phyloP scores from a whole-genome alignment of 1,140 invertebrate species.

The Leucophenga varia region DNA sequence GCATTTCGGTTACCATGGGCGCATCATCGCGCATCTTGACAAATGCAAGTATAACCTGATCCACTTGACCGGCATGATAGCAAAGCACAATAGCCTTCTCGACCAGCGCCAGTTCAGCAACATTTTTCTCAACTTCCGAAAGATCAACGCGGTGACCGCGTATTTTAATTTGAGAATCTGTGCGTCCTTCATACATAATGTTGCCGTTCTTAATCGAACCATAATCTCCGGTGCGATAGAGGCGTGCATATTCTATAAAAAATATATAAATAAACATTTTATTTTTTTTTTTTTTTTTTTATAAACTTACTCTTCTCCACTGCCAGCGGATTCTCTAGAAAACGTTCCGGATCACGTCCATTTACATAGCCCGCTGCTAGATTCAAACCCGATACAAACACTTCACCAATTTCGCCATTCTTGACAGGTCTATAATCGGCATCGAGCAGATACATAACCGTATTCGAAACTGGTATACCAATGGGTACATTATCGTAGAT shows the following conservation, averaged over 20 bases:
- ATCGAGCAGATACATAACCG: slow-evolving; percentile 75
- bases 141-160: slow-evolving; percentile 82
- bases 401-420: slow-evolving; percentile 73
- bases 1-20: slow-evolving; percentile 59
- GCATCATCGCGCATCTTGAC: slow-evolving; percentile 63
- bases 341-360: slow-evolving; percentile 69
- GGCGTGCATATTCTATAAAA: slow-evolving; percentile 62
- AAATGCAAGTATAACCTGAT: slow-evolving; percentile 73
- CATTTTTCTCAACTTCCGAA: slow-evolving; percentile 76
- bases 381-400: slow-evolving; percentile 77
- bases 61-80: slow-evolving; percentile 72
- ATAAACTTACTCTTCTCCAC: slow-evolving; percentile 64
- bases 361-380: slow-evolving; percentile 78
- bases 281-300: no score
- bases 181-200: slow-evolving; percentile 77
- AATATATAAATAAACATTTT: no score
- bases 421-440: slow-evolving; percentile 67
- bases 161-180: slow-evolving; percentile 85
- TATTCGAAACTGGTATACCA: slow-evolving; percentile 78
- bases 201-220: slow-evolving; percentile 71
- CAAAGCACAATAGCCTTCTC: slow-evolving; percentile 69
- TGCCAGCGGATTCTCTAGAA: slow-evolving; percentile 70
- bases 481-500: slow-evolving; percentile 74
- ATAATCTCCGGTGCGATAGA: slow-evolving; percentile 84
- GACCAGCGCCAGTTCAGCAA: slow-evolving; percentile 41